Conservation (phyloP, 2,888 invertebrate genomes). For the Drosophila longiperda region DNA sequence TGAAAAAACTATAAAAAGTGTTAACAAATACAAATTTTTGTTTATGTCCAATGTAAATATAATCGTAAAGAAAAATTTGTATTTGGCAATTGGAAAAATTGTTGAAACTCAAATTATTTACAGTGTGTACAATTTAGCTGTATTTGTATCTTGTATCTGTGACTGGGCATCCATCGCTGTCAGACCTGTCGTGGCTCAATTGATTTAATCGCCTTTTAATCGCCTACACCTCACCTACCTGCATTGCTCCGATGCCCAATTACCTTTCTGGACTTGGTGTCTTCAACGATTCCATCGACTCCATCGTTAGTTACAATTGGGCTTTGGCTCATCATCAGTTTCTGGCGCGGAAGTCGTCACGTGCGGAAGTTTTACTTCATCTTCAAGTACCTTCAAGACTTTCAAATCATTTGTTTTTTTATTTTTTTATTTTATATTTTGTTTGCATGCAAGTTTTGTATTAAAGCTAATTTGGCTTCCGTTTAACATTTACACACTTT, state of each 20-base stretch:
- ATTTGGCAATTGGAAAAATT: neutral
- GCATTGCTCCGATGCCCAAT: constrained; percentile 59
- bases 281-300: constrained; percentile 34
- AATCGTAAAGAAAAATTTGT: neutral
- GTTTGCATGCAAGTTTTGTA: constrained; percentile 68
- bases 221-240: constrained; percentile 66
- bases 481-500: constrained; percentile 62
- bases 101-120: neutral
- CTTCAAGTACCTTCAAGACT: constrained; percentile 45
- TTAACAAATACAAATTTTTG: neutral
- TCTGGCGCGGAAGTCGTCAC: constrained; percentile 73
- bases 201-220: constrained; percentile 79
- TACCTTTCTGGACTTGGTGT: constrained; percentile 42
- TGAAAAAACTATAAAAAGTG: neutral
- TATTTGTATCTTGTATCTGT: constrained; percentile 21
- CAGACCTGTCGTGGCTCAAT: constrained; percentile 57
- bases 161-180: constrained; percentile 57
- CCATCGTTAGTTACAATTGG: constrained; percentile 45
- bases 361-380: constrained; percentile 72
- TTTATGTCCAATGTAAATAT: neutral
- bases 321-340: constrained; percentile 47
- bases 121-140: constrained; percentile 8
- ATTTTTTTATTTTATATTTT: neutral
- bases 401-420: constrained; percentile 26
- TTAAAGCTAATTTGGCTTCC: constrained; percentile 66